phyloP scores from a whole-genome alignment of 2,113 vertebrate species.

The Cygnus atratus region DNA sequence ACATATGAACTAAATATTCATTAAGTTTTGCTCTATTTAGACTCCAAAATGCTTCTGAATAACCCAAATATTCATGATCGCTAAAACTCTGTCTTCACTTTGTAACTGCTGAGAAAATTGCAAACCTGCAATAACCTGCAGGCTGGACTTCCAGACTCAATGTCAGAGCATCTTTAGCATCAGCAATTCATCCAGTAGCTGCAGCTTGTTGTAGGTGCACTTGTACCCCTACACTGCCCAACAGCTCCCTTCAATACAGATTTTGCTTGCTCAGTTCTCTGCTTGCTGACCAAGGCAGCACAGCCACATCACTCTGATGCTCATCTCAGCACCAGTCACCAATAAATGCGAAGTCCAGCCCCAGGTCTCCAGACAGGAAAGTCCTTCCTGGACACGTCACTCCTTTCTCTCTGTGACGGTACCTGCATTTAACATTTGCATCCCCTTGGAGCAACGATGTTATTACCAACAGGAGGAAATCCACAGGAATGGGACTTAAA shows the following conservation, averaged over 20 bases:
- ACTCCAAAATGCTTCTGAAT: background rate
- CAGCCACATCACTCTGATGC: background rate
- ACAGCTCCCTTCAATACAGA: background rate
- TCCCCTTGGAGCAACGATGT: background rate
- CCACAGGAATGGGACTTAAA: background rate
- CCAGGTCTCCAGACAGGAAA: background rate
- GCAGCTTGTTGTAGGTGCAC: background rate
- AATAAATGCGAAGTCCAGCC: background rate
- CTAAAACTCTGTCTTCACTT: background rate
- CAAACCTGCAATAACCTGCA: background rate
- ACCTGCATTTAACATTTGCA: background rate
- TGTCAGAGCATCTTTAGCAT: background rate
- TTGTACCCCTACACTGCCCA: background rate
- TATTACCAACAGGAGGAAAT: background rate
- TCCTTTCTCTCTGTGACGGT: background rate
- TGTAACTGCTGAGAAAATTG: background rate
- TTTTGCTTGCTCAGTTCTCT: background rate
- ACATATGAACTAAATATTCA: background rate
- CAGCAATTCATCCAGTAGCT: background rate
- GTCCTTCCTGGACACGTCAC: background rate
- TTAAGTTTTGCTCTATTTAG: background rate
- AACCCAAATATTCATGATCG: background rate
- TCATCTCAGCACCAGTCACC: background rate
- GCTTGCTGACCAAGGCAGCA: background rate
- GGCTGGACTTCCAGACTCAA: background rate